A percentile compares a stretch with the other conserved stretches of the same genome.
These are phyloP conservation scores for Saguinus imperator DNA, from an alignment of 2,113 vertebrate genomes.

Conservation along the genomic window DNA sequence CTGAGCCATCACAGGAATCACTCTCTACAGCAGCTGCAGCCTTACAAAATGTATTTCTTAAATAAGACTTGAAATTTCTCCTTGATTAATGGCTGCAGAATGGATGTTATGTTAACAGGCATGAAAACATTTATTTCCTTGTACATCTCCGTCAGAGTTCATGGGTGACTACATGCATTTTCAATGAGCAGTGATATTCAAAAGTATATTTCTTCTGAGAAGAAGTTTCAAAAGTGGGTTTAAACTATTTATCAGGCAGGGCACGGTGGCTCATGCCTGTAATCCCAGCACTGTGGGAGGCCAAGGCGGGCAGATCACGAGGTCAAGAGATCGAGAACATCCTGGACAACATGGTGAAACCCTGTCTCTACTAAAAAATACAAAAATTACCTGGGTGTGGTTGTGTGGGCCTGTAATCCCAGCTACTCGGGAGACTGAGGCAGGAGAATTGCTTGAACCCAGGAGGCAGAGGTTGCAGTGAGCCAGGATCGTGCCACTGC, in stretches of 20 bases:
- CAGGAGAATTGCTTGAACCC: no score
- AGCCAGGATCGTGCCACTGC: no score
- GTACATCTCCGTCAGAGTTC: background rate
- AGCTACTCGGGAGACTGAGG: no score
- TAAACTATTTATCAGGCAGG: background rate
- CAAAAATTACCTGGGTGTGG: no score
- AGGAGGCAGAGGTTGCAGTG: no score
- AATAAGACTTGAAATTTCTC: background rate
- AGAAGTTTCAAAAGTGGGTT: background rate
- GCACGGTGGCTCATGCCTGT: no score
- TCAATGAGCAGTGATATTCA: background rate
- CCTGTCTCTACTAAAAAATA: no score
- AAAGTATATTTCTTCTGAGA: background rate
- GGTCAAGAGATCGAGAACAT: no score
- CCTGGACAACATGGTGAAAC: no score
- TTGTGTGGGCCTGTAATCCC: no score
- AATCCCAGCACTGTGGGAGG: no score
- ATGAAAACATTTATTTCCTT: background rate
- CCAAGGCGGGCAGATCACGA: no score
- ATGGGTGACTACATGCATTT: background rate
- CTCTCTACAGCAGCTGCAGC: background rate
- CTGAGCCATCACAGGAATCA: background rate
- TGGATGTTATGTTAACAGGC: background rate
- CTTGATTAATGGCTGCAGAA: background rate
- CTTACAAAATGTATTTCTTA: background rate